Evolutionary conservation across 1,140 invertebrate genomes (phyloP), one percentile per base, ranked within the genome.

Genomic region (Megathymus violae): DNA sequence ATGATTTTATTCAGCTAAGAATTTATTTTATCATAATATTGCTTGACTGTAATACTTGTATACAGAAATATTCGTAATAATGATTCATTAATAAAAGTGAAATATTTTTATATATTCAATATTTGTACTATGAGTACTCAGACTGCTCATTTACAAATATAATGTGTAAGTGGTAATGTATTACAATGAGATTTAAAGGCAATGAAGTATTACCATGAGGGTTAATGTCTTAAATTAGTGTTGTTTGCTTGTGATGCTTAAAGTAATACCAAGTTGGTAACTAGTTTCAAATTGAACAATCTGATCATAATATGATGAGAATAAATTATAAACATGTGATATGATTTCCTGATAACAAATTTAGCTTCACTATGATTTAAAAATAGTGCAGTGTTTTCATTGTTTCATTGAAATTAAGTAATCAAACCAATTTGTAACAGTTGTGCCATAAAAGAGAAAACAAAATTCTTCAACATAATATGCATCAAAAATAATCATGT

Each of bases 371-470:
- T 48, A 59, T 46, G 54, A 25, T 41, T 62, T 51, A 38, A 17
- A 65, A 17, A 50, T 31, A 50, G n/a, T n/a, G n/a, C n/a, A n/a
- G n/a, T n/a, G n/a, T n/a, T n/a, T n/a, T n/a, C n/a, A n/a, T n/a
- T 38, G 2, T 19, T 25, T 15, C 34, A 10, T 40, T 9, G 15
- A 13, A 15, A 10, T 19, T 19, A 22, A 48, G 6, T 25, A 10
- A 40, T 11, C 44, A 22, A 38, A 34, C 15, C 16, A 22, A n/a
- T n/a, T n/a, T 58, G 9, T 27, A 44, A 46, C 41, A 34, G 38
- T 65, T 65, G 62, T 74, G 68, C 65, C 65, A 68, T 71, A 69
- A 58, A 60, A 58, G 15, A n/a, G 54, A 43, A 36, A 56, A 47
- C 13, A 14, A 44, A 22, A 54, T 48, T n/a, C n/a, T n/a, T n/a